phyloP scores from a whole-genome alignment of 2,888 invertebrate species.

The Drosophila kanekoi region DNA sequence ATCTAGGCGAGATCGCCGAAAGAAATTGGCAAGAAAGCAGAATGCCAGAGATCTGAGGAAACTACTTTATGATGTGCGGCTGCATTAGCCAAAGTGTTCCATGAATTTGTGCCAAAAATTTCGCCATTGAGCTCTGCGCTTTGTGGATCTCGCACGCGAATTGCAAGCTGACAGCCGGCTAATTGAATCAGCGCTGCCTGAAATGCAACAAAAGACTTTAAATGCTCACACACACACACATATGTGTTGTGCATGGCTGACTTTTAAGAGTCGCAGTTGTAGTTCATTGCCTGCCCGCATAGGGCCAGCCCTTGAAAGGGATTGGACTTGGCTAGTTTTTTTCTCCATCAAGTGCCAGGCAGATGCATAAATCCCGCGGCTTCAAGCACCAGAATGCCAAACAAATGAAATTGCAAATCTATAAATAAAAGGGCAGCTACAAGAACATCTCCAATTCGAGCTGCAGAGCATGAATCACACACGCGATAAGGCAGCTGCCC shows the following conservation, averaged over 20 bases:
- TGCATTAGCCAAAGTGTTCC: constrained; percentile 12
- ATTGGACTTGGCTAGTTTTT: constrained; percentile 14
- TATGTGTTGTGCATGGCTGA: neutral
- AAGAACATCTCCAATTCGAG: constrained; percentile 27
- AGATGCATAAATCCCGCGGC: constrained; percentile 24
- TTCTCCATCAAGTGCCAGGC: constrained; percentile 15
- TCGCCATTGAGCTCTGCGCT: neutral
- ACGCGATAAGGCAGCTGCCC: constrained; percentile 22
- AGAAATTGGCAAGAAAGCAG: constrained; percentile 33
- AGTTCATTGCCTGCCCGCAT: constrained; percentile 27
- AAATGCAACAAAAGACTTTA: constrained; percentile 37
- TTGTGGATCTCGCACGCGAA: constrained; percentile 3
- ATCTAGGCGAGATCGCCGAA: constrained; percentile 19
- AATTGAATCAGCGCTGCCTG: constrained; percentile 37
- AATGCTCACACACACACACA: constrained; percentile 5
- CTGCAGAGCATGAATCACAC: constrained; percentile 36
- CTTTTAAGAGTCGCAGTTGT: neutral
- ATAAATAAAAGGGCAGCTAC: constrained; percentile 53
- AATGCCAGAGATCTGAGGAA: constrained; percentile 7
- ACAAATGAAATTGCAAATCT: constrained; percentile 56
- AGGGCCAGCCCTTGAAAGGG: neutral
- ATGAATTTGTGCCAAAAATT: constrained; percentile 21
- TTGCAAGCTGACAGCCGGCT: constrained; percentile 34
- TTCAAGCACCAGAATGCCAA: constrained; percentile 40
- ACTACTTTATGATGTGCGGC: constrained; percentile 20